Evolutionary conservation across 1,140 invertebrate genomes (phyloP), one percentile per base, ranked within the genome.

Genomic region (Drosophila guanche): DNA sequence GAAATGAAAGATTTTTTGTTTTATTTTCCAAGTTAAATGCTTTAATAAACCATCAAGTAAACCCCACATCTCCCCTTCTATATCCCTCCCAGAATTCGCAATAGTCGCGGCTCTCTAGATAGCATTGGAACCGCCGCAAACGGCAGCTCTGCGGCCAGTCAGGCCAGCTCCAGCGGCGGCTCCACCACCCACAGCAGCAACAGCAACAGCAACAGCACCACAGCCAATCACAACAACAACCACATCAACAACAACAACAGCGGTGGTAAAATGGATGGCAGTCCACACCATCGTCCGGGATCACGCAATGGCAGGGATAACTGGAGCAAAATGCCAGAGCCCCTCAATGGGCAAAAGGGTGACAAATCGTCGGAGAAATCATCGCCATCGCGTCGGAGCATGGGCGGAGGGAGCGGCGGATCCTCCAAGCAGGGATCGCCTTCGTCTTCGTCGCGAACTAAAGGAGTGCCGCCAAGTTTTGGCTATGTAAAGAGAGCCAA

Each of bases 401-500:
- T 91, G 72, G 63, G 79, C 78, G 61, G 85, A 78, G 78, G 58
- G 12, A 88, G 80, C 60, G 93, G 92, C 42, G 91, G 90, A 22
- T 92, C 92, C 47, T 92, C 92, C n/a, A 90, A 90, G 50, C 88
- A 90, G 62, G 90, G 91, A 50, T 90, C 91, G 16, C 92, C 93
- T 8, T 92, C 93, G 41, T 93, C 92, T 52, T 75, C 77, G 10
- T 88, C 81, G 8, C 94, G 95, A 76, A 94, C 94, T 4, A 93
- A 94, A 68, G 95, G 95, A 25, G 95, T 95, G 1, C 95, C 95
- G 5, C 95, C 95, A 63, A 96, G 94, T 90, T 96, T 96, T 83
- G 95, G 95, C 27, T 96, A 96, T 84, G 95, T 96, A n/a, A 97
- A 97, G 84, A 93, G 95, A 67, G 94, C 95, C 70, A 95, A 95